Evolutionary conservation across 2,113 vertebrate genomes (phyloP).

Genomic region (Lates calcarifer): DNA sequence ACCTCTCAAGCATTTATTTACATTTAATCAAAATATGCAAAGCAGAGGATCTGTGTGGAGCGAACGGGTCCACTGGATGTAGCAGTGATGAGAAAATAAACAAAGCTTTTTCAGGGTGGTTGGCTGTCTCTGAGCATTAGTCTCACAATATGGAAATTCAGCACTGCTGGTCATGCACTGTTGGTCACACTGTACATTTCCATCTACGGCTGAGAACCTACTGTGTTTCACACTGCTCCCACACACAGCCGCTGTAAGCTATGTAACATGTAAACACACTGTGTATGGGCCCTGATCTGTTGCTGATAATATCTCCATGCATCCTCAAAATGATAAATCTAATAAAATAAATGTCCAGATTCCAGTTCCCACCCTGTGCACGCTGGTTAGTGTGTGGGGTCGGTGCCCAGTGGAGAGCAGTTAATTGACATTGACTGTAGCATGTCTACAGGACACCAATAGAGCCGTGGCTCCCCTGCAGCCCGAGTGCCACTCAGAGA

Average conservation of each 20-base stretch:
- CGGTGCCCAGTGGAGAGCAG: conserved; percentile 54
- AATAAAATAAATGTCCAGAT: conserved; percentile 7
- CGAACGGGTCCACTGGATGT: neutral
- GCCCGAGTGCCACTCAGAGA: conserved; percentile 72
- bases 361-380: neutral
- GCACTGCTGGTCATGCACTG: conserved; percentile 12
- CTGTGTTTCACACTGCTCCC: neutral
- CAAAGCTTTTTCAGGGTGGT: conserved; percentile 15
- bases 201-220: conserved; percentile 12
- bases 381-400: conserved; percentile 7
- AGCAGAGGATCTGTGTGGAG: conserved; percentile 17
- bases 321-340: neutral
- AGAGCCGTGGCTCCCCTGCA: conserved; percentile 65
- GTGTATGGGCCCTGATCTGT: neutral
- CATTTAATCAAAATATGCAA: conserved; percentile 52
- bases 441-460: conserved; percentile 69
- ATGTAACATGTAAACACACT: neutral
- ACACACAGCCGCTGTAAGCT: neutral
- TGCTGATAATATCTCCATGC: conserved; percentile 1
- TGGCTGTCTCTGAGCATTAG: conserved; percentile 26
- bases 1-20: conserved; percentile 36
- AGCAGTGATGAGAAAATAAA: conserved; percentile 36
- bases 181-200: conserved; percentile 30
- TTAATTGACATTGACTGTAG: conserved; percentile 80
- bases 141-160: conserved; percentile 32